phyloP scores from a whole-genome alignment of 2,797 vertebrate species.

The Antrozous pallidus region DNA sequence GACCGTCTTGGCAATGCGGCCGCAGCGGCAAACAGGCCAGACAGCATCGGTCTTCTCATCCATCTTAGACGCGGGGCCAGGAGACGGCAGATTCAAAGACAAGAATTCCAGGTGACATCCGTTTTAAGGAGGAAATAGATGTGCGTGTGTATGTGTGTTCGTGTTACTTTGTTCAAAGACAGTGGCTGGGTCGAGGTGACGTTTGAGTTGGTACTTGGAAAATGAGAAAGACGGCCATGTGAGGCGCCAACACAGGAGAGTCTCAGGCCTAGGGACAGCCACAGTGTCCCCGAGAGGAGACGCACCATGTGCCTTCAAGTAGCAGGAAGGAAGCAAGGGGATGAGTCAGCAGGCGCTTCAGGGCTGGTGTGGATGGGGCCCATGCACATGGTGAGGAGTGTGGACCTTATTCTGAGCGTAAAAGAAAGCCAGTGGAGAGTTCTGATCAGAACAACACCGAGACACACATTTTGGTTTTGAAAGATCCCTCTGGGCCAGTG shows the following conservation, averaged over 20 bases:
- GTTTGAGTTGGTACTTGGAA: neutral
- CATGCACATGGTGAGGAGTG: neutral
- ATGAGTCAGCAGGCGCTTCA: rapidly evolving
- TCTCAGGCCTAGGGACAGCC: no score
- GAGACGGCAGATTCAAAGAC: neutral
- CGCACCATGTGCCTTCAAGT: neutral
- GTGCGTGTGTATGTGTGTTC: no score
- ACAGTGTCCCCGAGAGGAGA: neutral
- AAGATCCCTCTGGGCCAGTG: neutral
- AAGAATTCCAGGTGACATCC: neutral
- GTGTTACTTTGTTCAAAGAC: neutral
- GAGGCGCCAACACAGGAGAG: neutral
- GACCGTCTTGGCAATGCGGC: neutral
- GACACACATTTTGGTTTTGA: neutral
- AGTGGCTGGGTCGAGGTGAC: no score
- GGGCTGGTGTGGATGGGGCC: no score
- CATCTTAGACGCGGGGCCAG: neutral
- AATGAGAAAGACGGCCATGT: neutral
- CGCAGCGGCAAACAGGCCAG: neutral
- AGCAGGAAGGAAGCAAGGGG: no score
- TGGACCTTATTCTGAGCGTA: neutral
- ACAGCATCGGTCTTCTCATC: neutral
- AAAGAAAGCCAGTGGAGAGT: neutral
- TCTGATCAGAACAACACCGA: neutral
- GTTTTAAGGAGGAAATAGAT: neutral